These are phyloP conservation scores for Thunnus albacares DNA, from an alignment of 2,797 vertebrate genomes.

Conservation along the genomic window DNA sequence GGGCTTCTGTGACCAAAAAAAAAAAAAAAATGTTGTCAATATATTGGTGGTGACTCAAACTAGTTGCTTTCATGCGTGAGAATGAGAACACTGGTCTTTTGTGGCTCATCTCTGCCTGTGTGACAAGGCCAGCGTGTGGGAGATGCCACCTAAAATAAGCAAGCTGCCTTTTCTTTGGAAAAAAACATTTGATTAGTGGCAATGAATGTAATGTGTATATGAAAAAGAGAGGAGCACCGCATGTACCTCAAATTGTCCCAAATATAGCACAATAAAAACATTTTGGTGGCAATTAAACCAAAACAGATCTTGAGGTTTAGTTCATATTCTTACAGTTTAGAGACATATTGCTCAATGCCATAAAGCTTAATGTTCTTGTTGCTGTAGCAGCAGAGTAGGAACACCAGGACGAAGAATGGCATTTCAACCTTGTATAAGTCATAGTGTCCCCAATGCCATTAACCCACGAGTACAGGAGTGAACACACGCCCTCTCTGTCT, in stretches of 20 bases:
- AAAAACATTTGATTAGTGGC: constrained; percentile 58
- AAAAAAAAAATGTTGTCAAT: constrained; percentile 32
- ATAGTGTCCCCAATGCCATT: background rate
- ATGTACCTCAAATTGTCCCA: background rate
- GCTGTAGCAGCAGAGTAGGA: background rate
- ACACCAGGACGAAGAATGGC: background rate
- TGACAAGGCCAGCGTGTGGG: constrained; percentile 70
- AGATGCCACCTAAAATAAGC: constrained; percentile 60
- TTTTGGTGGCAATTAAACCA: background rate
- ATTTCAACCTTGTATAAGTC: constrained; percentile 2
- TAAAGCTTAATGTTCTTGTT: background rate
- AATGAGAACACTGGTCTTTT: constrained; percentile 62
- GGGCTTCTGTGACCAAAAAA: background rate
- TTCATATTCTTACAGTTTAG: background rate
- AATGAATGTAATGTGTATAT: constrained; percentile 9
- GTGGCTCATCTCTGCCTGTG: constrained; percentile 56
- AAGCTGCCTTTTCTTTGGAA: constrained; percentile 52
- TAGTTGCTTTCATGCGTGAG: constrained; percentile 62
- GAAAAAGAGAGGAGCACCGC: background rate
- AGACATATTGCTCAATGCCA: background rate
- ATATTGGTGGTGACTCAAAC: constrained; percentile 44
- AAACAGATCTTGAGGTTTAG: background rate
- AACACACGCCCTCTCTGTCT: background rate
- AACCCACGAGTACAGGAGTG: background rate
- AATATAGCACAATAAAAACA: constrained; percentile 6